Evolutionary conservation across 1,140 invertebrate species (phyloP), one percentile per base, ranked within the genome.

Genomic region (Drosophila kohkoa): DNA sequence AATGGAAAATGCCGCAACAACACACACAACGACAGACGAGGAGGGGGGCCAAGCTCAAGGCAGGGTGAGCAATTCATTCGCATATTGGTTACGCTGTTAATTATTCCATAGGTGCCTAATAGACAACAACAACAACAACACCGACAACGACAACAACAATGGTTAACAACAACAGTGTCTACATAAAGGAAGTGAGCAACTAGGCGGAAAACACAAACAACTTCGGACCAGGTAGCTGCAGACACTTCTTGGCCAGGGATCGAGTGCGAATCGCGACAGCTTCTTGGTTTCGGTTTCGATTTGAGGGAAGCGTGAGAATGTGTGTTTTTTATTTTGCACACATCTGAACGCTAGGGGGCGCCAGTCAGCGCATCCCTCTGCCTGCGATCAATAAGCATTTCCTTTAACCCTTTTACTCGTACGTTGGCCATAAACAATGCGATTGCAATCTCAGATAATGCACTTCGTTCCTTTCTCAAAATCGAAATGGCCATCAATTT

Each of bases 221-320:
- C 15, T 11, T 10, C 13, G 46, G 46, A 32, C 52, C 60, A 65
- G 60, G 60, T 65, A 71, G 30, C 28, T 25, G 20, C 58, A 69
- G 46, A 45, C 46, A 32, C 20, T 25, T 25, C 32, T 49, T 20
- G 54, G 65, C 49, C 49, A 49, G 45, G 13, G 2, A 32, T 38
- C 58, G 58, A 63, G 32, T 59, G 55, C 57, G 46, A 66, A 66
- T 57, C 80, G 67, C 32, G 41, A 83, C 41, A 74, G 43, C 51
- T 55, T 49, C 30, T 62, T 71, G 80, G 64, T 66, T 46, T 69
- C 15, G 64, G 55, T 71, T 79, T 25, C 3, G 71, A 60, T 71
- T 79, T 25, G 20, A 71, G 62, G 75, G 48, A 77, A 82, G 79
- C 76, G 83, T 87, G 83, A 88, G 83, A 87, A 87, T 81, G 75